Percentiles rank a stretch among this genome's conserved stretches.
Conservation (phyloP, 2,888 invertebrate genomes). For the Dascillus cervinus region DNA sequence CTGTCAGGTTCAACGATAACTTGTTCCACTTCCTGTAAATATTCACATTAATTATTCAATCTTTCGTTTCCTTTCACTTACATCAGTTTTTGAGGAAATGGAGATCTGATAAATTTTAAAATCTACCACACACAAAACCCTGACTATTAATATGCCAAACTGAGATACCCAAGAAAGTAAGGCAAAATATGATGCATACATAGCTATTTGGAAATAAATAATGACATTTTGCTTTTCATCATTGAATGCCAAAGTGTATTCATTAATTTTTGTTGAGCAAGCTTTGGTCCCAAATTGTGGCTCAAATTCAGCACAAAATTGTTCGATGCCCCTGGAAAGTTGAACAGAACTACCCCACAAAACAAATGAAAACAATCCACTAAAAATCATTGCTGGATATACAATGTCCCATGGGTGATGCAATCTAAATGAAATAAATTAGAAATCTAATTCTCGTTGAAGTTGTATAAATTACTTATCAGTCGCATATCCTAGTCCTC, state of each 20-base stretch:
- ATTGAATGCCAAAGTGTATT: conserved; percentile 24
- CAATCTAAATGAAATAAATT: conserved; percentile 19
- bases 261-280: conserved; percentile 23
- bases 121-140: conserved; percentile 24
- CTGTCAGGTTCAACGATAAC: too few species aligned
- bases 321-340: conserved; percentile 19
- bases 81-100: background rate
- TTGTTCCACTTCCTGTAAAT: background rate
- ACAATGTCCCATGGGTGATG: conserved; percentile 27
- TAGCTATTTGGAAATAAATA: conserved; percentile 9
- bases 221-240: conserved; percentile 11
- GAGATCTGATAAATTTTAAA: conserved; percentile 16
- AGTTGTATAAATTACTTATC: conserved; percentile 23
- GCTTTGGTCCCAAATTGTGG: conserved; percentile 18
- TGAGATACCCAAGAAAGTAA: conserved; percentile 24
- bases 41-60: too few species aligned
- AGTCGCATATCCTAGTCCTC: conserved; percentile 21
- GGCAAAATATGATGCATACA: conserved; percentile 10
- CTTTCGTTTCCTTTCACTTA: background rate
- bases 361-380: conserved; percentile 1
- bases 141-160: conserved; percentile 19
- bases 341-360: conserved; percentile 7
- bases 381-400: conserved; percentile 21
- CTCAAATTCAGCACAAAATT: conserved; percentile 26
- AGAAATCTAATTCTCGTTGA: conserved; percentile 1